Evolutionary conservation across 2,113 vertebrate species (phyloP).

Genomic region (Menidia beryllina): DNA sequence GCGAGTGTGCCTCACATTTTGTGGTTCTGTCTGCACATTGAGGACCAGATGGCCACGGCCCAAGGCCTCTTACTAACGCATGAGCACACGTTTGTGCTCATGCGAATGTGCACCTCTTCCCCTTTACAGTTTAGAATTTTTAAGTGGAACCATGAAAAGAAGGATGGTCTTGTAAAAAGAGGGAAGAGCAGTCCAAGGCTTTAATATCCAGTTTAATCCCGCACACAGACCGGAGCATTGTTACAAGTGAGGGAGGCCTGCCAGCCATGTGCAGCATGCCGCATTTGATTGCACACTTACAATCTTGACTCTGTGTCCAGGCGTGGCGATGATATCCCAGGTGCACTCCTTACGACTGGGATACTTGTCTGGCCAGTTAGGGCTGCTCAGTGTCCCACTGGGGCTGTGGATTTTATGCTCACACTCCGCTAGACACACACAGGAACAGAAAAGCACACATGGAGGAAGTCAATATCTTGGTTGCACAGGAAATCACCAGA

Average conservation of each 20-base stretch:
- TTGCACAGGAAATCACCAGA: constrained; percentile 74
- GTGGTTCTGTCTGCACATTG: constrained; percentile 29
- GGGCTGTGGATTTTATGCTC: constrained; percentile 95
- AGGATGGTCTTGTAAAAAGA: constrained; percentile 8
- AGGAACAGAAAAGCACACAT: constrained; percentile 44
- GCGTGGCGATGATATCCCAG: constrained; percentile 93
- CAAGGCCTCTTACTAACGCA: constrained; percentile 68
- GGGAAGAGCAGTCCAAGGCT: constrained; percentile 16
- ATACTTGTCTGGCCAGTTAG: constrained; percentile 99
- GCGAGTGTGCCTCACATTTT: constrained; percentile 8
- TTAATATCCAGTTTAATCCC: constrained; percentile 19
- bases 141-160: constrained; percentile 45
- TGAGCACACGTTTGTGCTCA: constrained; percentile 64
- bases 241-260: constrained; percentile 2
- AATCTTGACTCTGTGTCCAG: constrained; percentile 93
- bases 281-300: constrained; percentile 82
- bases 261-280: not conserved
- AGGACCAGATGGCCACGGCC: constrained; percentile 73
- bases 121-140: constrained; percentile 48
- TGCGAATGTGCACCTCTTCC: constrained; percentile 43
- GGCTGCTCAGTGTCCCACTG: constrained; percentile 92
- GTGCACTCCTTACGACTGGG: constrained; percentile 98
- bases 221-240: constrained; percentile 31
- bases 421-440: constrained; percentile 87
- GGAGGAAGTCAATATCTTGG: constrained; percentile 73